Conservation (phyloP, 1,140 invertebrate species). For the Piezodorus guildinii region DNA sequence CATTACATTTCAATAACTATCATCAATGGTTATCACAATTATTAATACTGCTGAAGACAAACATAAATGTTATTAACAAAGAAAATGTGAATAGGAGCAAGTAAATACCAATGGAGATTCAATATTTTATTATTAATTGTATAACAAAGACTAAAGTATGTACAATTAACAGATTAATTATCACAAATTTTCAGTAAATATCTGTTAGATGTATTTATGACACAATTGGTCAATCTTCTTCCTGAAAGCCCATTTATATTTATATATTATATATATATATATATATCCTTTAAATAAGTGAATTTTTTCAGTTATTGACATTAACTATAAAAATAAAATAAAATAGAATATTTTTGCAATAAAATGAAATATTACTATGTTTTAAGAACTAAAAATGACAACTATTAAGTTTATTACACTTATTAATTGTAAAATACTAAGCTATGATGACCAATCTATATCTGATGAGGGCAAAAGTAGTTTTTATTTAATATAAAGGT, state of each 20-base stretch:
- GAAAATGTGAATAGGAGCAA: neutral
- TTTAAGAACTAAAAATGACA: no score
- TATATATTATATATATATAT: no score
- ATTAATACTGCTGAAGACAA: no score
- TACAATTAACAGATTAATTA: constrained; percentile 10
- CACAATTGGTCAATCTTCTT: neutral
- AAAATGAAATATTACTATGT: no score
- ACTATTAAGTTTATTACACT: neutral
- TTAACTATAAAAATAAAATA: no score
- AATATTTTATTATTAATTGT: constrained; percentile 16
- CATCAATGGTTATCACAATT: no score
- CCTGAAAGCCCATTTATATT: constrained; percentile 5
- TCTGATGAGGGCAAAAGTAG: neutral
- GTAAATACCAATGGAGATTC: neutral
- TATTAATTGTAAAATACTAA: constrained; percentile 2
- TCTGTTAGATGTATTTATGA: constrained; percentile 2
- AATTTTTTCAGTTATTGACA: no score
- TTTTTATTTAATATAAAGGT: neutral
- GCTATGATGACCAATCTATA: constrained; percentile 2
- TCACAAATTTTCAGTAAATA: constrained; percentile 15
- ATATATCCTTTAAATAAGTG: no score
- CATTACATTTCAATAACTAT: no score
- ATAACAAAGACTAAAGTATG: constrained; percentile 11
- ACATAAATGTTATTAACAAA: neutral
- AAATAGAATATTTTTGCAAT: no score